phyloP scores from a whole-genome alignment of 1,140 invertebrate species.

The Caenorhabditis briggsae region DNA sequence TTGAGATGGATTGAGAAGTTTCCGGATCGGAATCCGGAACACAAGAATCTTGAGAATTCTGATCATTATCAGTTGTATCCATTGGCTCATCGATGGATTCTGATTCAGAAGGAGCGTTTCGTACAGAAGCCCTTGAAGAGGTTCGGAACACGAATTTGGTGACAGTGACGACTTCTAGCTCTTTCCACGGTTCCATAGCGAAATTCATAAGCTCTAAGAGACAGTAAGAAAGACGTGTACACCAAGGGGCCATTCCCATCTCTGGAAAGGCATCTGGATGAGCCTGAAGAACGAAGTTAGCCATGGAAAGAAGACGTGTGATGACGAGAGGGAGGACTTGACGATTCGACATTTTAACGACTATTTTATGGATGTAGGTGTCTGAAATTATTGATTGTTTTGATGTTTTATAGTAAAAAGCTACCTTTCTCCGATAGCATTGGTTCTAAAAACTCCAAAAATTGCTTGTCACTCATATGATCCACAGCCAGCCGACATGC shows the following conservation, averaged over 20 bases:
- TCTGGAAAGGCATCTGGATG: not conserved
- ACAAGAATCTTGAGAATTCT: not conserved
- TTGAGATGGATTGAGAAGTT: not conserved
- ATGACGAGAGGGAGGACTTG: constrained; percentile 21
- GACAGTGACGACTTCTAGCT: not conserved
- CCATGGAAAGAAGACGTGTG: constrained; percentile 12
- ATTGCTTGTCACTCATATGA: constrained; percentile 33
- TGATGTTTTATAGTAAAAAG: not conserved
- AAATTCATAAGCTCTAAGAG: not conserved
- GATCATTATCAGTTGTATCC: not conserved
- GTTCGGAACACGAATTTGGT: constrained; percentile 30
- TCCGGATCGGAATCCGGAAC: constrained; percentile 24
- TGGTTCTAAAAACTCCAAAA: constrained; percentile 33
- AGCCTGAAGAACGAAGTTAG: not conserved
- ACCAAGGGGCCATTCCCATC: constrained; percentile 13
- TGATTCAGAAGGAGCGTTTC: not conserved
- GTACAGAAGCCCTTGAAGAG: not conserved
- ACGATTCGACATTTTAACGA: not conserved
- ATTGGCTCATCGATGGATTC: not conserved
- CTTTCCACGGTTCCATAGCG: constrained; percentile 8
- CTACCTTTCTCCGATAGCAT: not conserved
- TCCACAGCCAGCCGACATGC: constrained; percentile 33
- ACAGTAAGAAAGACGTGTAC: constrained; percentile 16
- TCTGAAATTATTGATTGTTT: not conserved
- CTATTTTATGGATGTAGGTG: not conserved